phyloP scores from a whole-genome alignment of 2,113 vertebrate species.

The Cheirogaleus medius region DNA sequence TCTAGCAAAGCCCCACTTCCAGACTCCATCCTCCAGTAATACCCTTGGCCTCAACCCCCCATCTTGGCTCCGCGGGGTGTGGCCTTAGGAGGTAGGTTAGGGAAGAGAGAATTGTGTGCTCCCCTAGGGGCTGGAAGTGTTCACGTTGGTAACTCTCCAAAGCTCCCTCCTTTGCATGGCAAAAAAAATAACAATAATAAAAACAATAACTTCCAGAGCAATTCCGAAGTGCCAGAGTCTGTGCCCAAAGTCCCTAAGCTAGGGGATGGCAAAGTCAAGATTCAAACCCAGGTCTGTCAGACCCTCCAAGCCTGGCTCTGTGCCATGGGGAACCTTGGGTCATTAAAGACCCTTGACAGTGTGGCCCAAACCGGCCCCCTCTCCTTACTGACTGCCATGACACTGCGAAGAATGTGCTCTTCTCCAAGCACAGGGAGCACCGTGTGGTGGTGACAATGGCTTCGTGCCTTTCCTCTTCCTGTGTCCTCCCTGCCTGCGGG shows the following conservation, averaged over 20 bases:
- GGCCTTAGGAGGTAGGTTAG: background rate
- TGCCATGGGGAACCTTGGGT: background rate
- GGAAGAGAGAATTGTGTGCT: background rate
- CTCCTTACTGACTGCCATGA: background rate
- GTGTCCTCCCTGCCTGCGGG: background rate
- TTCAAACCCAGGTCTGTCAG: background rate
- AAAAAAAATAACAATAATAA: background rate
- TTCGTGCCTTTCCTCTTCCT: background rate
- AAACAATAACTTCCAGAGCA: background rate
- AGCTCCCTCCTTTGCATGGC: background rate
- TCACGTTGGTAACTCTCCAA: background rate
- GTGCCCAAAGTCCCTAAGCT: background rate
- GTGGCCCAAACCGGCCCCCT: background rate
- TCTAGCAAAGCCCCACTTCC: background rate
- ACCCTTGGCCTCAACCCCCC: background rate
- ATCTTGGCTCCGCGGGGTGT: background rate
- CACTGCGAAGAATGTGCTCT: background rate
- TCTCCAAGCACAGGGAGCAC: background rate
- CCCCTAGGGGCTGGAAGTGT: slow-evolving; percentile 14
- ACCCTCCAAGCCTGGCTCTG: background rate
- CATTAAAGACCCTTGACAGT: background rate
- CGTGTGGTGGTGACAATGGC: background rate
- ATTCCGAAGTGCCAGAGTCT: background rate
- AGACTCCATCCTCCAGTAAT: background rate
- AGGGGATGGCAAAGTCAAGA: background rate